Conservation (phyloP, 2,888 invertebrate species). For the Lepidochrysops patricia region DNA sequence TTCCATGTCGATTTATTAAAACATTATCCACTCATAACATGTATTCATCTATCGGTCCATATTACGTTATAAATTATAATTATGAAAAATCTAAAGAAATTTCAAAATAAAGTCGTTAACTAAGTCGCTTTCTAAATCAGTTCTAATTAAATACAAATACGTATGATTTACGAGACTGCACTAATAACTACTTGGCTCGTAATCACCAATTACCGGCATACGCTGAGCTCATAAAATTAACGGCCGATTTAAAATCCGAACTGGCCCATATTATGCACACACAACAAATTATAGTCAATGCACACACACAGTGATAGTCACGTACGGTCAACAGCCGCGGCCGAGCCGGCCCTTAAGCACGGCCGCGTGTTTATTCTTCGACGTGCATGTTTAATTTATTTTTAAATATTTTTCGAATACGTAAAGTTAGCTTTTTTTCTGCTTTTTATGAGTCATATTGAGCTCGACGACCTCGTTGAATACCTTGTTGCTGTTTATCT, state of each 20-base stretch:
- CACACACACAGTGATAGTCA: constrained; percentile 39
- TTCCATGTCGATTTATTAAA: too few relatives aligned
- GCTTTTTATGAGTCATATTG: neutral
- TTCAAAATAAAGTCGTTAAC: neutral
- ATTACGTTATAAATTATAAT: too few relatives aligned
- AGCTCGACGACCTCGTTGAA: neutral
- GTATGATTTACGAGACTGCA: neutral
- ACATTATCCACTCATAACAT: too few relatives aligned
- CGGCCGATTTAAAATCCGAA: constrained; percentile 12
- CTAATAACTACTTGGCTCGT: neutral
- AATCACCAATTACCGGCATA: constrained; percentile 13
- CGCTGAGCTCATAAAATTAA: constrained; percentile 8
- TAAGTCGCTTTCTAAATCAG: neutral
- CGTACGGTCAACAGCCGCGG: constrained; percentile 45
- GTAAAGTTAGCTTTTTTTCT: constrained; percentile 22
- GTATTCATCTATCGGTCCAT: too few relatives aligned
- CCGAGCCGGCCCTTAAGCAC: constrained; percentile 49
- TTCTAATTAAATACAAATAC: neutral
- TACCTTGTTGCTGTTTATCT: neutral
- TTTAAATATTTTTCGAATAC: constrained; percentile 46
- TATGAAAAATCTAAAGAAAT: too few relatives aligned
- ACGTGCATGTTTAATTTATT: constrained; percentile 44
- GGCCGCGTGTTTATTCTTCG: constrained; percentile 36
- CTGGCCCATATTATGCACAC: constrained; percentile 13
- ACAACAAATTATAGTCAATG: constrained; percentile 2